Conservation (phyloP, 2,113 vertebrate species). For the Myxocyprinus asiaticus region DNA sequence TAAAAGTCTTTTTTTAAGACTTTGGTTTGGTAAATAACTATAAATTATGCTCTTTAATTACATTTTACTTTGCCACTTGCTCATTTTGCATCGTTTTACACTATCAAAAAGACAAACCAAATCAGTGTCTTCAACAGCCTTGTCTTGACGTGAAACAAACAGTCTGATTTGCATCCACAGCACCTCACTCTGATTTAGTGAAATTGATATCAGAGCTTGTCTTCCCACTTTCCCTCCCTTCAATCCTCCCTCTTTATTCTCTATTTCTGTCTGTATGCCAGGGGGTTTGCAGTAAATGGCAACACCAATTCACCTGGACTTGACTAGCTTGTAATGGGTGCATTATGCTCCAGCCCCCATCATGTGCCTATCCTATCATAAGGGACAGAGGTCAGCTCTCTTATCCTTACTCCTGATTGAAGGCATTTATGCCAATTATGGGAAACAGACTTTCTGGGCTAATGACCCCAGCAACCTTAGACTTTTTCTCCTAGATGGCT, state of each 20-base stretch:
- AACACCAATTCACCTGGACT: conserved; percentile 85
- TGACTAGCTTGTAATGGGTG: conserved; percentile 86
- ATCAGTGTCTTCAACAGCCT: background rate
- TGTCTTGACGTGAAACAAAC: conserved; percentile 63
- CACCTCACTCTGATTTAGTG: conserved; percentile 85
- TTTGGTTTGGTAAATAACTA: no score
- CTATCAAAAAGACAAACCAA: no score
- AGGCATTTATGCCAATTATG: conserved; percentile 79
- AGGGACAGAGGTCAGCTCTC: conserved; percentile 83
- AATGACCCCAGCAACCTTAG: conserved; percentile 85
- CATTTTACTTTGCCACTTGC: background rate
- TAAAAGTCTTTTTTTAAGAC: no score
- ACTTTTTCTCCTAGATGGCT: conserved; percentile 75
- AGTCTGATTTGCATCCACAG: conserved; percentile 75
- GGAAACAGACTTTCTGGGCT: conserved; percentile 85
- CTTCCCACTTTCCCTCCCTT: conserved; percentile 83
- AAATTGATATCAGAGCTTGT: conserved; percentile 78
- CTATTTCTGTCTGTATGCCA: conserved; percentile 80
- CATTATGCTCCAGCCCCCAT: conserved; percentile 78
- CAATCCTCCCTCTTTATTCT: conserved; percentile 80
- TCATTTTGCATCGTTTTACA: background rate
- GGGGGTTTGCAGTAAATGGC: conserved; percentile 88
- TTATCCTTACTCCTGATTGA: conserved; percentile 84
- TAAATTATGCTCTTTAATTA: no score
- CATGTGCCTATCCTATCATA: conserved; percentile 79